These are phyloP conservation scores for Labeo calbasu DNA, from an alignment of 2,797 vertebrate species.

Conservation along the genomic window DNA sequence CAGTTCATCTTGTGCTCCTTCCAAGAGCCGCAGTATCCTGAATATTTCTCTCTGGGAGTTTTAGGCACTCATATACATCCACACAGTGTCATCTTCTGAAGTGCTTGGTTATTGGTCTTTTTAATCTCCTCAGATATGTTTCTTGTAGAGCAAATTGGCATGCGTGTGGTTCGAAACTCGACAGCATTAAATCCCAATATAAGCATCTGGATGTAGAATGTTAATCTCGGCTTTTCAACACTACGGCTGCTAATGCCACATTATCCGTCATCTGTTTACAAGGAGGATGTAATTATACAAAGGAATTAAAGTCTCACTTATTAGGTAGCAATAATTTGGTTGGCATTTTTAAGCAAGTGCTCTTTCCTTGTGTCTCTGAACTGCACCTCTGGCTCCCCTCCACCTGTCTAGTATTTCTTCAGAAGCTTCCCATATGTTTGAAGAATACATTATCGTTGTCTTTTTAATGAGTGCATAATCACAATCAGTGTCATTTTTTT, in stretches of 20 bases:
- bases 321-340: slow-evolving; percentile 56
- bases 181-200: slow-evolving; percentile 59
- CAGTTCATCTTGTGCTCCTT: slow-evolving; percentile 7
- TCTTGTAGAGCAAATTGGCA: slow-evolving; percentile 65
- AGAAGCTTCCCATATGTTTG: slow-evolving; percentile 21
- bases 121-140: slow-evolving; percentile 66
- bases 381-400: neutral
- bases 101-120: slow-evolving; percentile 62
- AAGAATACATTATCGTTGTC: slow-evolving; percentile 27
- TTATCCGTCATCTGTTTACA: slow-evolving; percentile 60
- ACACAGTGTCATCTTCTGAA: slow-evolving; percentile 49
- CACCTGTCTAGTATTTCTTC: slow-evolving; percentile 26
- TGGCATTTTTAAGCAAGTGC: slow-evolving; percentile 57
- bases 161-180: slow-evolving; percentile 57
- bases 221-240: slow-evolving; percentile 56
- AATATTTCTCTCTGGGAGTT: slow-evolving; percentile 22
- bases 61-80: slow-evolving; percentile 20
- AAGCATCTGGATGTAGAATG: slow-evolving; percentile 56
- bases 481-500: neutral
- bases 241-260: slow-evolving; percentile 46
- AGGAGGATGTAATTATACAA: slow-evolving; percentile 50
- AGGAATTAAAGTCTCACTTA: slow-evolving; percentile 55
- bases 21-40: neutral
- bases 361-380: slow-evolving; percentile 46
- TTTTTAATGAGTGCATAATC: slow-evolving; percentile 5